Percentiles rank a stretch among this genome's conserved stretches.
These are phyloP conservation scores for Neoitamus cyanurus DNA, from an alignment of 2,888 invertebrate genomes.

Conservation along the genomic window DNA sequence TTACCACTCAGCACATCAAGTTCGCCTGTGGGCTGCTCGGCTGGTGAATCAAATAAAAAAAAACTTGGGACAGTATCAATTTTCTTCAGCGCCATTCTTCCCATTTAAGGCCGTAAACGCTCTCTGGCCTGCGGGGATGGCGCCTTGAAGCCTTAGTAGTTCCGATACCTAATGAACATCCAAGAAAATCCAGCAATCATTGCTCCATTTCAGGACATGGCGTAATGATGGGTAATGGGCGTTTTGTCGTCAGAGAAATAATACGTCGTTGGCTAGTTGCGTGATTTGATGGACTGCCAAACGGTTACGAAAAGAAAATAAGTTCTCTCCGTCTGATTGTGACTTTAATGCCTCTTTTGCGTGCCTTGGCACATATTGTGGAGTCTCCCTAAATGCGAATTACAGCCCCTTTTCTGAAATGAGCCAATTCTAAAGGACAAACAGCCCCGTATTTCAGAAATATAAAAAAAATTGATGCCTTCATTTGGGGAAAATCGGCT, in stretches of 20 bases:
- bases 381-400: background rate
- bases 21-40: background rate
- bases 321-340: background rate
- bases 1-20: background rate
- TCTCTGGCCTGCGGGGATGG: background rate
- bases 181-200: background rate
- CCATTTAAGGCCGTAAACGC: background rate
- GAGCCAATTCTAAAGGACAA: background rate
- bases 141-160: background rate
- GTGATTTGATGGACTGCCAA: background rate
- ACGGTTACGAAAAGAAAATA: background rate
- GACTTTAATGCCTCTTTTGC: background rate
- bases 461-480: background rate
- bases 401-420: background rate
- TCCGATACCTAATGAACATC: background rate
- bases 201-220: background rate
- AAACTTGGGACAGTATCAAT: background rate
- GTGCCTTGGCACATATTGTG: background rate
- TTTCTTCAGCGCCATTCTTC: background rate
- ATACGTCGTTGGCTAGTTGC: background rate
- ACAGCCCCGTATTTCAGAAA: background rate
- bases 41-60: background rate
- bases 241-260: background rate
- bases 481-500: background rate
- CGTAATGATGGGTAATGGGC: background rate